Base-by-base conservation (phyloP, 2,888 invertebrate species). In the Lathronympha strigana region DNA sequence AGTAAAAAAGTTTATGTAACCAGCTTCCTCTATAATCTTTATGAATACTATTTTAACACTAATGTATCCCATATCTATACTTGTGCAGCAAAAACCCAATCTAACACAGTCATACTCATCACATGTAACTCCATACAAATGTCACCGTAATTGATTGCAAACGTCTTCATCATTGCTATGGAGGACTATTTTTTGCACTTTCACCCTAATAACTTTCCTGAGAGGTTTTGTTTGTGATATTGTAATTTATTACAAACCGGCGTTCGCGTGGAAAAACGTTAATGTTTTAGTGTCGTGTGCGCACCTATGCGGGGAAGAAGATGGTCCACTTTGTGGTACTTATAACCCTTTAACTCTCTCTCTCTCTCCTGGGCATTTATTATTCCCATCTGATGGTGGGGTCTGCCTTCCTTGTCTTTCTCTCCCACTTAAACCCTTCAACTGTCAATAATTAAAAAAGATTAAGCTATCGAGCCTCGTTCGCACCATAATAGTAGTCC, bases 241-340 rank as follows among this genome's bases (percentile, higher is more conserved):
- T 63, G 76, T 78, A 74, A 78, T 78, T 78, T 77, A 76, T 77
- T 75, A 75, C 69, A 66, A 49, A 57, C 40, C 60, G 43, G 28
- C 28, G 43, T n/a, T 55, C 58, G 60, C 45, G 54, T 38, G 54
- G 63, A 45, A 67, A 51, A 63, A 57, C 54, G 57, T 66, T 68
- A 66, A 62, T 68, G 68, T 68, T 66, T 61, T 51, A 57, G 58
- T 62, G 50, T 66, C 57, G 49, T 31, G 58, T 58, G 57, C 33
- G 21, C 33, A 19, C 49, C 49, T 28, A 58, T 25, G 25, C 33
- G 38, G 3, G n/a, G 33, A 23, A 2, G 45, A 54, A 62, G 60
- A 40, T 66, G 51, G 70, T 72, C 71, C 70, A 70, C 70, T 60
- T 47, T 43, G 43, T 19, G 21, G 2, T 11, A 19, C n/a, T n/a